Percentiles rank a stretch among this genome's conserved stretches.
These are phyloP conservation scores for Pelodiscus sinensis DNA, from an alignment of 2,113 vertebrate species.

Conservation along the genomic window DNA sequence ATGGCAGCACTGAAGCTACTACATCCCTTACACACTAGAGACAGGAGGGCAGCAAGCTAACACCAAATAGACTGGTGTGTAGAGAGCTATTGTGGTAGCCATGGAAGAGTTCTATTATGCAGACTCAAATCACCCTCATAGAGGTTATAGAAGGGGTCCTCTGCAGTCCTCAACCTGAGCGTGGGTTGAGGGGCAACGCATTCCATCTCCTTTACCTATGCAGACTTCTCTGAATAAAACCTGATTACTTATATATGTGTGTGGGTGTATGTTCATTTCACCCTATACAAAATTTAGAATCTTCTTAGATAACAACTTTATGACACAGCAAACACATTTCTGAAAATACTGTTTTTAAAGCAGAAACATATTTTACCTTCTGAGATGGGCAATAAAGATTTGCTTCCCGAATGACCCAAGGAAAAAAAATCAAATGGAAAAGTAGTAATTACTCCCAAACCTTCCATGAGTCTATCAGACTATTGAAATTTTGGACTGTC, in stretches of 20 bases:
- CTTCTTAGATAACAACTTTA: slow-evolving; percentile 56
- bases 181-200: background rate
- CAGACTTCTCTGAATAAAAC: background rate
- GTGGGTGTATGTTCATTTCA: slow-evolving; percentile 37
- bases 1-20: background rate
- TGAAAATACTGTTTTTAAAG: slow-evolving; percentile 66
- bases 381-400: slow-evolving; percentile 54
- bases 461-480: slow-evolving; percentile 69
- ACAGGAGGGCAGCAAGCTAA: background rate
- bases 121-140: background rate
- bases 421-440: slow-evolving; percentile 34
- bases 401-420: slow-evolving; percentile 46
- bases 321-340: slow-evolving; percentile 67
- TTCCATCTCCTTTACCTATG: background rate
- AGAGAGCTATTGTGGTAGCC: background rate
- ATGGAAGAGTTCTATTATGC: background rate
- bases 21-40: background rate
- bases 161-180: background rate
- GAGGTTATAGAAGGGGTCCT: background rate
- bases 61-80: background rate
- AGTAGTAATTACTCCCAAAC: slow-evolving; percentile 57
- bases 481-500: slow-evolving; percentile 80
- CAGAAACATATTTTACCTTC: slow-evolving; percentile 60
- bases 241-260: background rate
- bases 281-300: slow-evolving; percentile 67